Conservation (phyloP, 2,113 vertebrate species). For the Myocastor coypus region DNA sequence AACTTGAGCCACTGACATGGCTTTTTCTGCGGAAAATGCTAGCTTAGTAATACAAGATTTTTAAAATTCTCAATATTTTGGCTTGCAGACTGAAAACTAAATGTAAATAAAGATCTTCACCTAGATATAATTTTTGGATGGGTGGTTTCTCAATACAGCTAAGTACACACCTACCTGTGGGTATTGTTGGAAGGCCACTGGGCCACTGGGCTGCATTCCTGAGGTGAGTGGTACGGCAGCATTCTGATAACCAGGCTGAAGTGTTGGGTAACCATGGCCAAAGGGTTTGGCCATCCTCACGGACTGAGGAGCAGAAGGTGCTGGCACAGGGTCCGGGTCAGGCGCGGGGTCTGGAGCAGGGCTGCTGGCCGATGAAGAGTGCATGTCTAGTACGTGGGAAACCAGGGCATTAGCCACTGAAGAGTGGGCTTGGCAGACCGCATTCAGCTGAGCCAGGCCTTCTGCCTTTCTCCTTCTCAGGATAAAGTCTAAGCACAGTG, state of each 20-base stretch:
- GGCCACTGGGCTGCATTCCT: constrained; percentile 83
- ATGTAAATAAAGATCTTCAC: neutral
- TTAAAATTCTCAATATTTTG: neutral
- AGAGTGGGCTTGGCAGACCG: neutral
- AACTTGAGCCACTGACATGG: neutral
- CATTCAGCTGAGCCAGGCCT: neutral
- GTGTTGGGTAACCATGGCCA: constrained; percentile 92
- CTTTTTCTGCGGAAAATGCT: neutral
- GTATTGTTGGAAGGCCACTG: constrained; percentile 89
- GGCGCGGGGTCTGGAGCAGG: constrained; percentile 85
- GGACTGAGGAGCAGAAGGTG: constrained; percentile 85
- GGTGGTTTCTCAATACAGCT: neutral
- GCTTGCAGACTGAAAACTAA: constrained; percentile 11
- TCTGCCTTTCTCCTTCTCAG: neutral
- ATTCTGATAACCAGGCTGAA: constrained; percentile 93
- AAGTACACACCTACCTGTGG: constrained; percentile 84
- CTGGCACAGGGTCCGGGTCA: constrained; percentile 78
- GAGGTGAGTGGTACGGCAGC: constrained; percentile 81
- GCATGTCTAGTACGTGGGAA: constrained; percentile 81
- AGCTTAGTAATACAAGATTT: neutral
- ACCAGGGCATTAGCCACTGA: neutral
- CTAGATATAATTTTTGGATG: neutral
- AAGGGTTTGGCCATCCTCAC: constrained; percentile 90
- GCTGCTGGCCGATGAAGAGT: constrained; percentile 84
- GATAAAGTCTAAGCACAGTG: neutral